phyloP scores from a whole-genome alignment of 2,113 vertebrate genomes.

The Gallinago undulata region DNA sequence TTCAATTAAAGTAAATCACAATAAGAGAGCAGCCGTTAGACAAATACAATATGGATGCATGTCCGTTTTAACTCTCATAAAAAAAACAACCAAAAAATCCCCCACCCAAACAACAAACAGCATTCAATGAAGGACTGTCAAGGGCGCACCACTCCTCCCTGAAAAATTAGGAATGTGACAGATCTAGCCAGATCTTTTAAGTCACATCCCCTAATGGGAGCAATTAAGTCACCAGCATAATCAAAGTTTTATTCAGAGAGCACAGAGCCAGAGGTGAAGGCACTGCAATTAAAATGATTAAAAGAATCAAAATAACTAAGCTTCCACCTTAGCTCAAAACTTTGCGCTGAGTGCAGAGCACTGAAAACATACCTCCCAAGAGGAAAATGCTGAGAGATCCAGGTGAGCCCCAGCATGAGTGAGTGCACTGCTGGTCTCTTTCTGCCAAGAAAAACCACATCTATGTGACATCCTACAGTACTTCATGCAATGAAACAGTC shows the following conservation, averaged over 20 bases:
- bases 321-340: background rate
- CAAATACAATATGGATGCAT: background rate
- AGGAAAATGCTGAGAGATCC: constrained; percentile 98
- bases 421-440: constrained; percentile 96
- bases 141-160: background rate
- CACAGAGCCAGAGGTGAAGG: background rate
- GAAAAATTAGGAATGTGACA: background rate
- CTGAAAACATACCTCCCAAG: constrained; percentile 88
- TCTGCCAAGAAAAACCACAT: constrained; percentile 72
- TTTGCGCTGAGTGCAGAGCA: background rate
- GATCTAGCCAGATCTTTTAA: background rate
- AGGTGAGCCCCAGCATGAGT: constrained; percentile 96
- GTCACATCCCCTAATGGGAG: background rate
- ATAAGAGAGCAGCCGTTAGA: background rate
- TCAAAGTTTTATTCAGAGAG: background rate
- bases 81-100: background rate
- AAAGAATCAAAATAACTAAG: background rate
- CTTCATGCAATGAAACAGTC: background rate
- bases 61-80: background rate
- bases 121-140: background rate
- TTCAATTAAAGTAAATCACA: background rate
- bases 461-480: background rate
- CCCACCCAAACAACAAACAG: background rate
- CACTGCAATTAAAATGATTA: background rate
- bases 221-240: background rate